These are phyloP conservation scores for Clunio marinus DNA, from an alignment of 2,888 invertebrate genomes.

Conservation along the genomic window DNA sequence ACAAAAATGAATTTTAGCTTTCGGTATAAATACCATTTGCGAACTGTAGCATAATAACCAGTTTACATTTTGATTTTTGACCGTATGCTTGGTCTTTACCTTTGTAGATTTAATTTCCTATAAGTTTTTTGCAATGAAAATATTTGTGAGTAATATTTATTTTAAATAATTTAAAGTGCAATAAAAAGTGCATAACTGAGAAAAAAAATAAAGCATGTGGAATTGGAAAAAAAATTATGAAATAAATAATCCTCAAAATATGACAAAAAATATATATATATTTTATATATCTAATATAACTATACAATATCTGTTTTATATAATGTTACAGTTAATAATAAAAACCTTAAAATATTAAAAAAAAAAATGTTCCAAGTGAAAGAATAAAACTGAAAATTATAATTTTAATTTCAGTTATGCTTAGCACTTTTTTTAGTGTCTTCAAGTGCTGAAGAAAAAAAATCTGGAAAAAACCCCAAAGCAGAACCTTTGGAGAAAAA, in stretches of 20 bases:
- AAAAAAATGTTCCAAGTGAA: constrained; percentile 6
- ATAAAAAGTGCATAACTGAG: too few relatives aligned
- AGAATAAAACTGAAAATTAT: neutral
- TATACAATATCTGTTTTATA: too few relatives aligned
- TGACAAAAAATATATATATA: neutral
- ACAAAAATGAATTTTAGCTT: constrained; percentile 37
- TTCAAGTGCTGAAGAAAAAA: constrained; percentile 59
- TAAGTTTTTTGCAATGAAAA: too few relatives aligned
- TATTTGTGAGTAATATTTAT: constrained; percentile 39
- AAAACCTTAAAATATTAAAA: neutral
- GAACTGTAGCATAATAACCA: constrained; percentile 21
- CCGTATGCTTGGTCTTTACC: neutral
- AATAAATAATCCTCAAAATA: neutral
- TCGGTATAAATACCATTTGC: constrained; percentile 26
- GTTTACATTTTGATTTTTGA: constrained; percentile 21
- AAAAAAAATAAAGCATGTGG: too few relatives aligned
- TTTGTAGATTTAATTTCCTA: constrained; percentile 19
- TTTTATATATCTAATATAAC: too few relatives aligned
- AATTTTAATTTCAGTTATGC: constrained; percentile 57
- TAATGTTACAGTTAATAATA: neutral
- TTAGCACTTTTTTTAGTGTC: constrained; percentile 72
- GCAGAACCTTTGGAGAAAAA: constrained; percentile 67
- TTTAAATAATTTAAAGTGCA: too few relatives aligned
- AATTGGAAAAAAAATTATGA: neutral
- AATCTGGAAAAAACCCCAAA: constrained; percentile 58